These are phyloP conservation scores for Heterohyrax brucei DNA, from an alignment of 2,797 vertebrate species.

Conservation along the genomic window DNA sequence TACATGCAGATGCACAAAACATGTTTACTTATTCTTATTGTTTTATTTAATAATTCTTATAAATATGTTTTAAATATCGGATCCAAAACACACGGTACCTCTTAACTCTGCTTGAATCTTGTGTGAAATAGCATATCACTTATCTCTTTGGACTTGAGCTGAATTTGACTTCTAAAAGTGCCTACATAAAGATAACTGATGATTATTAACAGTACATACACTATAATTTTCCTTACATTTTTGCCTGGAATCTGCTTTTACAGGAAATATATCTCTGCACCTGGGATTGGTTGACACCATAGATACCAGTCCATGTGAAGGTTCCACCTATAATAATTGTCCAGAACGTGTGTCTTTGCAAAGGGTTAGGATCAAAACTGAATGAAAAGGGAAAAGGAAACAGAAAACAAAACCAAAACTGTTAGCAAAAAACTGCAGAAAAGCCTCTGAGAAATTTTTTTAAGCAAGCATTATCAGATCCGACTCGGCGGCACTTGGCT, in stretches of 20 bases:
- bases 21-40: constrained; percentile 4
- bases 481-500: no score
- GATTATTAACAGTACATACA: constrained; percentile 11
- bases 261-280: constrained; percentile 98
- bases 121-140: not conserved
- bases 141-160: constrained; percentile 33
- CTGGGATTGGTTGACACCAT: constrained; percentile 97
- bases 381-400: constrained; percentile 81
- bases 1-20: constrained; percentile 32
- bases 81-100: constrained; percentile 29
- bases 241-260: constrained; percentile 95
- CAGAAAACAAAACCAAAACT: constrained; percentile 75
- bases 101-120: constrained; percentile 32
- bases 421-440: not conserved
- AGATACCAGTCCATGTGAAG: constrained; percentile 95
- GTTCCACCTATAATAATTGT: constrained; percentile 95
- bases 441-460: not conserved
- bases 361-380: constrained; percentile 96
- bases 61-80: constrained; percentile 47
- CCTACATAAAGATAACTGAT: not conserved
- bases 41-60: constrained; percentile 52
- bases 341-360: constrained; percentile 98
- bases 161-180: not conserved
- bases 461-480: not conserved
- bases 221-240: constrained; percentile 93